phyloP scores from a whole-genome alignment of 2,113 vertebrate genomes.

The Vidua chalybeata region DNA sequence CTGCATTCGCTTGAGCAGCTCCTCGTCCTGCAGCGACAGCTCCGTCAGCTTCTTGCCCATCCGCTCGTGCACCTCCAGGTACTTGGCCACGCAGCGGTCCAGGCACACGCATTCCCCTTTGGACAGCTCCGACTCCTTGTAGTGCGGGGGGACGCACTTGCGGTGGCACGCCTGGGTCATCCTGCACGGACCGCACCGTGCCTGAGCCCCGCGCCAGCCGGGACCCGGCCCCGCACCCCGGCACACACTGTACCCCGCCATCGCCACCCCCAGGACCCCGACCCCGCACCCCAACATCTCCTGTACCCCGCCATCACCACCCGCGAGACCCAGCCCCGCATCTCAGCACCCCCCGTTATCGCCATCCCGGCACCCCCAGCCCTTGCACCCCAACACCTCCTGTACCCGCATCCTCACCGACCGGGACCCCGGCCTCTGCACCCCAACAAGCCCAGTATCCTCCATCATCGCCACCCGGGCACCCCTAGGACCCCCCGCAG shows the following conservation, averaged over 20 bases:
- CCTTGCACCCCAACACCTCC: neutral
- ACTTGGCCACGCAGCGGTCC: conserved; percentile 96
- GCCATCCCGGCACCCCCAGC: neutral
- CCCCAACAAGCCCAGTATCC: too few relatives aligned
- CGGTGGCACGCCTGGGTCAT: conserved; percentile 96
- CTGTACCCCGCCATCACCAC: too few relatives aligned
- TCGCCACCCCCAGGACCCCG: neutral
- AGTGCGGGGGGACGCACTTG: conserved; percentile 93
- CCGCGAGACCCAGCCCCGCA: neutral
- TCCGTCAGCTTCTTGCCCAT: conserved; percentile 94
- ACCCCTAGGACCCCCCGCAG: neutral
- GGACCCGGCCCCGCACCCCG: too few relatives aligned
- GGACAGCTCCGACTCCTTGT: conserved; percentile 93
- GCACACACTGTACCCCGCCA: neutral
- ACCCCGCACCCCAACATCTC: neutral
- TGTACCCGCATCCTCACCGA: too few relatives aligned
- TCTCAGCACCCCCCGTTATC: neutral
- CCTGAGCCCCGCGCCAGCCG: neutral
- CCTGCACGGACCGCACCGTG: conserved; percentile 52
- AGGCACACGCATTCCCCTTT: conserved; percentile 95
- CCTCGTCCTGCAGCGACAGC: conserved; percentile 93
- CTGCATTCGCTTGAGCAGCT: conserved; percentile 86
- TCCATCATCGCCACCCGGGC: neutral
- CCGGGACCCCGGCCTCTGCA: too few relatives aligned
- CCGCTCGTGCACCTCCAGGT: conserved; percentile 93